Base-by-base conservation (phyloP, 2,888 invertebrate species). In the Hermaeophaga mercurialis region DNA sequence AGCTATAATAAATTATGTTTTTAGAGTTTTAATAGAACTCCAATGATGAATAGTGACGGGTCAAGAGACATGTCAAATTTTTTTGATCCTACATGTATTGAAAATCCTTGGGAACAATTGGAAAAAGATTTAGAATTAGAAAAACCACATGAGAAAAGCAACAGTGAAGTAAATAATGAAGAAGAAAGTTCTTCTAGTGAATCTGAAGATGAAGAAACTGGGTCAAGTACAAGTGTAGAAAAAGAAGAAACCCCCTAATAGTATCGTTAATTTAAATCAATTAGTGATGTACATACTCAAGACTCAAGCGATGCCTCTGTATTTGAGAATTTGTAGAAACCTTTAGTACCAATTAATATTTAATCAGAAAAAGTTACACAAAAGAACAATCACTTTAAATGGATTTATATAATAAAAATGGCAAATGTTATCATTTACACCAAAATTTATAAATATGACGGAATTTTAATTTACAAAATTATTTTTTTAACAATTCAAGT, bases 41-140 rank as follows among this genome's bases (percentile, higher is more conserved):
- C 38, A 2, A 56, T 39, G 39, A 46, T 56, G 28, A 52, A 45
- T 11, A 47, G 15, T 5, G 46, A 44, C 38, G 53, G 57, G 8
- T 33, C 53, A 19, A 46, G 34, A n/a, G 41, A 58, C 26, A 47
- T 60, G 31, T 52, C 58, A 6, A 38, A 11, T 14, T 63, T 45
- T 54, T 58, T 46, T 24, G 63, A 63, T 31, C 50, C 11, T n/a
- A 61, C 61, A 7, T 47, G 58, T 38, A 22, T 33, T n/a, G 18
- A 41, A 17, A 54, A 64, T 31, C 64, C 64, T 2, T 64, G 64
- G 64, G 48, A 53, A 18, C 52, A 58, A 1, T 41, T 61, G 38
- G 54, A 59, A 48, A 43, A 54, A 45, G 44, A 59, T 26, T 18
- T 44, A 7, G 22, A 54, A 28, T 22, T 19, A 7, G 26, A 15